Base-by-base conservation (phyloP, 2,888 invertebrate species). In the Ashinkailepas kermadecensis region DNA sequence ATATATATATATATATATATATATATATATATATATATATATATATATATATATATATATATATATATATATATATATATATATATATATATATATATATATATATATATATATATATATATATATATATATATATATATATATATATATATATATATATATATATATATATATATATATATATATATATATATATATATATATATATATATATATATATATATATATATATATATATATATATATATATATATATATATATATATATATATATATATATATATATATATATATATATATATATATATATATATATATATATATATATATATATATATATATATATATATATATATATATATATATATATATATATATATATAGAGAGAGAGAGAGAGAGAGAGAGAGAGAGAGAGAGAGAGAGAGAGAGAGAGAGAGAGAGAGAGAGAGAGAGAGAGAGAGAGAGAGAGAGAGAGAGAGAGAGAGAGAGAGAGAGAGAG, bases 91-190 rank as follows among this genome's bases (percentile, higher is more conserved):
- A 39, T 39, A 39, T 39, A 4, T 4, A 39, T 39, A 39, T 39
- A 39, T 39, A 39, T 39, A 1, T 4, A 1, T 39, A 4, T 39
- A 4, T 4, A 39, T 39, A 4, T 39, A 4, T 39, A 39, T 39
- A 4, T 39, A 39, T 39, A 39, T 23, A 65, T 23, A 81, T 65
- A 81, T 23, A 81, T 18, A 65, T 18, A 64, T 18, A 64, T 8
- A 65, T 6, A 81, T 65, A 81, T 81, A 81, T 81, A 81, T 81
- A 81, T 81, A 81, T 65, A 65, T n/a, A 81, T 65, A 81, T 65
- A 81, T 65, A 81, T 65, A 81, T 65, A 81, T 65, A 81, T 65
- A 81, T 65, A 81, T 21, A 81, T 23, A 81, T 65, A 65, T 65
- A 65, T 65, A 25, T 65, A 65, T 13, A 23, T n/a, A 54, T 65